Evolutionary conservation across 2,888 invertebrate genomes (phyloP), one percentile per base, ranked within the genome.

Genomic region (Eumacrocentrus americanus): DNA sequence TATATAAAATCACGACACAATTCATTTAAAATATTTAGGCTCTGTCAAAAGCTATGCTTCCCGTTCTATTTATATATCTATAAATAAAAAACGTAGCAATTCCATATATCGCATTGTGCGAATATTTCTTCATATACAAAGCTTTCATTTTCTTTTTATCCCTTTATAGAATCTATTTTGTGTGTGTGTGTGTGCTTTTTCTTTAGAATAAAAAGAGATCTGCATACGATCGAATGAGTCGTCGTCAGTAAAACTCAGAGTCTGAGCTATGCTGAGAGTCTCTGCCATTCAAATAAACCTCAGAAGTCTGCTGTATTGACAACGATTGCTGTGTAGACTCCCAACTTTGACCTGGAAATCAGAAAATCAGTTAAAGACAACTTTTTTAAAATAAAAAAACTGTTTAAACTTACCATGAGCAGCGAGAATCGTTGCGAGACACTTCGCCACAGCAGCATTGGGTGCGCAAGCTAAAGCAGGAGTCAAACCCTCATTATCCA

Each of bases 381-480:
- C n/a, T n/a, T n/a, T n/a, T n/a, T n/a, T n/a, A n/a, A n/a, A n/a
- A n/a, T n/a, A n/a, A n/a, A n/a, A n/a, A n/a, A n/a, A n/a, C n/a
- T n/a, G n/a, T n/a, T n/a, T 2, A 35, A 23, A 6, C 6, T 22
- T 62, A 76, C 76, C 75, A n/a, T 76, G 75, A 7, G 76, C 74
- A n/a, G 76, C 71, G 5, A 85, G 75, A 67, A 88, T 86, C 25
- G 87, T 83, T 23, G 85, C 83, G 50, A 88, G 81, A 73, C 88
- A 88, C 67, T 86, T 84, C 12, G 88, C 88, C 5, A 88, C 87
- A 50, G 82, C 82, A 47, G 81, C 80, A 74, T 84, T 86, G 1
- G 87, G 86, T 11, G 88, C 87, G 75, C 88, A 88, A 38, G 85
- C 83, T 61, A 88, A 75, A 2, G 87, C 87, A n/a, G 88, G 88